phyloP scores from a whole-genome alignment of 2,113 vertebrate species.

The Tachysurus fulvidraco region DNA sequence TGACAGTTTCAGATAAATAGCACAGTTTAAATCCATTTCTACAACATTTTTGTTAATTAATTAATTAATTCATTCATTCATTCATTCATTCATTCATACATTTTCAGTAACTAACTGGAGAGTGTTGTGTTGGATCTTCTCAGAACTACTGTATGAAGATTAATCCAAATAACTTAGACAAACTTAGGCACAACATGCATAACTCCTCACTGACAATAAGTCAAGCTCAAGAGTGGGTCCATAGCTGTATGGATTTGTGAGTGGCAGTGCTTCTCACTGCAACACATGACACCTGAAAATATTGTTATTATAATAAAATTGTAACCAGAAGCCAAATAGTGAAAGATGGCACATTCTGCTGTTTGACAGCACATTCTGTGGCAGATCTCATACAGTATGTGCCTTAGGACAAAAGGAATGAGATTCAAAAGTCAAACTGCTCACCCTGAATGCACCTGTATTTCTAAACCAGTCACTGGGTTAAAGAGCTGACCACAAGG shows the following conservation, averaged over 20 bases:
- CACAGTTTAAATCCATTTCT: no score
- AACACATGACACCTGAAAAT: not conserved
- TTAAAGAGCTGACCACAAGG: not conserved
- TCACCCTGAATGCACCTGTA: not conserved
- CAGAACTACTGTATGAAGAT: not conserved
- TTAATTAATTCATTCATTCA: no score
- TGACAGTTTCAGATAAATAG: no score
- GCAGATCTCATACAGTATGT: not conserved
- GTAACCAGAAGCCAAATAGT: not conserved
- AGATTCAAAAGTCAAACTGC: conserved; percentile 1
- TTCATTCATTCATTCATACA: not conserved
- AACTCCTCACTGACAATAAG: not conserved
- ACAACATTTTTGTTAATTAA: no score
- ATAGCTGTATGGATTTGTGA: not conserved
- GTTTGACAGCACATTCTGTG: not conserved
- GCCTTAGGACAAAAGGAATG: not conserved
- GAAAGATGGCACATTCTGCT: not conserved
- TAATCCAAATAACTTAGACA: not conserved
- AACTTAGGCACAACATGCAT: not conserved
- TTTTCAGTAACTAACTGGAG: not conserved
- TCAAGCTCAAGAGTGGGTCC: not conserved
- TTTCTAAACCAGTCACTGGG: not conserved
- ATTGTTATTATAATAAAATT: not conserved
- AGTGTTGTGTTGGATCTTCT: not conserved
- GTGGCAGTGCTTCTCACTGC: not conserved